Percentiles rank a stretch among this genome's conserved stretches.
These are phyloP conservation scores for Prietella phreatophila DNA, from an alignment of 2,113 vertebrate species.

Conservation along the genomic window DNA sequence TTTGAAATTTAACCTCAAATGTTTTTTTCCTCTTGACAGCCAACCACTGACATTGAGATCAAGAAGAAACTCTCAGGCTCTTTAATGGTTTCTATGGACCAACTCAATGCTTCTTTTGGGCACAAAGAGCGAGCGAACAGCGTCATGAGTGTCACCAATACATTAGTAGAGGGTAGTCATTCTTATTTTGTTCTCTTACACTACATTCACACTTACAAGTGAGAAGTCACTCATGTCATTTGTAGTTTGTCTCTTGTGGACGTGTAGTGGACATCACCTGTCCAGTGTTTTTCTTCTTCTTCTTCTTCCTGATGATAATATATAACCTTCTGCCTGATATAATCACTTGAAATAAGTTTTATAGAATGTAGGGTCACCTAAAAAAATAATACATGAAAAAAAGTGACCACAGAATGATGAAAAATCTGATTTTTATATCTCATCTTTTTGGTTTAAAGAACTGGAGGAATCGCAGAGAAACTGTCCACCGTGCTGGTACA, in stretches of 20 bases:
- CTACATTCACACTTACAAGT: background rate
- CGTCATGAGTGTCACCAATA: conserved; percentile 95
- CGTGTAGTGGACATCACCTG: background rate
- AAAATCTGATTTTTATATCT: background rate
- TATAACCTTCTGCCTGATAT: background rate
- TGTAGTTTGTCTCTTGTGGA: background rate
- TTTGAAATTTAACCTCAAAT: conserved; percentile 45
- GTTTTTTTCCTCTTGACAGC: conserved; percentile 67
- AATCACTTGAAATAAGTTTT: background rate
- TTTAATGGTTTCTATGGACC: conserved; percentile 94
- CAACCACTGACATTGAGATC: conserved; percentile 88
- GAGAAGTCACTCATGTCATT: background rate
- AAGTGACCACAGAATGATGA: background rate
- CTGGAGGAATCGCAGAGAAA: conserved; percentile 96
- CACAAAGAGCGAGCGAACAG: conserved; percentile 94
- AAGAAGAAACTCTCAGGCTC: conserved; percentile 95
- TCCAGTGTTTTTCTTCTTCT: background rate
- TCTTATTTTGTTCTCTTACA: background rate
- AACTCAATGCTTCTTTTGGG: conserved; percentile 88
- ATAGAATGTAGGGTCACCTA: background rate
- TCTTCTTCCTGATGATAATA: background rate
- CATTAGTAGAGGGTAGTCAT: conserved; percentile 86
- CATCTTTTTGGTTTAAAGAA: conserved; percentile 69
- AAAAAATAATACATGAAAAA: background rate
- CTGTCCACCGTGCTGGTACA: conserved; percentile 98